phyloP scores from a whole-genome alignment of 2,888 invertebrate species.

The Serripes groenlandicus region DNA sequence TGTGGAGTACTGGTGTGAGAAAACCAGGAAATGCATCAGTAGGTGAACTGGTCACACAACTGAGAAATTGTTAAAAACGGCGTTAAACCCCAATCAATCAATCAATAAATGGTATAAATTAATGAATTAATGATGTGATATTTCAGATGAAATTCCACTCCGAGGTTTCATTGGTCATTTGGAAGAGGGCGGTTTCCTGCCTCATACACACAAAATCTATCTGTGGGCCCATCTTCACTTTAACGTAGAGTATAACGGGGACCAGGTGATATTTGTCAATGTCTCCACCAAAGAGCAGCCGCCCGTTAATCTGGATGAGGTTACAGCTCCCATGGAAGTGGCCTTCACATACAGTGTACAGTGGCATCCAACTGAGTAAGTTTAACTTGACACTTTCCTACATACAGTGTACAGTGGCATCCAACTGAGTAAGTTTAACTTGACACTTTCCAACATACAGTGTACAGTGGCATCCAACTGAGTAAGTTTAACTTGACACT shows the following conservation, averaged over 20 bases:
- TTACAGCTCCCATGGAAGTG: conserved; percentile 84
- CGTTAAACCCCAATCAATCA: too few relatives aligned
- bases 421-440: conserved; percentile 86
- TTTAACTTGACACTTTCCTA: conserved; percentile 58
- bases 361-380: conserved; percentile 86
- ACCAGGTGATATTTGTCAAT: conserved; percentile 87
- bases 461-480: conserved; percentile 87
- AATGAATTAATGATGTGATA: too few relatives aligned
- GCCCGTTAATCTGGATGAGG: conserved; percentile 85
- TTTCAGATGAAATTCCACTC: conserved; percentile 87
- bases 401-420: conserved; percentile 87
- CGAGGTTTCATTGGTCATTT: conserved; percentile 87
- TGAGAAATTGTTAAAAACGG: too few relatives aligned
- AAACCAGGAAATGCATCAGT: too few relatives aligned
- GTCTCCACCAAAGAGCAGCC: conserved; percentile 86
- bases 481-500: too few relatives aligned
- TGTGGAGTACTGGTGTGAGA: too few relatives aligned
- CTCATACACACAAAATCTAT: conserved; percentile 87
- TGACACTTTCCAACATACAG: too few relatives aligned
- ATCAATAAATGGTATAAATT: too few relatives aligned
- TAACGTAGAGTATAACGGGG: conserved; percentile 87
- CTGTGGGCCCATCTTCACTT: conserved; percentile 87
- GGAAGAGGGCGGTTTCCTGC: conserved; percentile 87
- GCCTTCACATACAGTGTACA: conserved; percentile 87
- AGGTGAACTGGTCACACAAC: too few relatives aligned